Base-by-base conservation (phyloP, 2,888 invertebrate species). In the Uropetala carovei region DNA sequence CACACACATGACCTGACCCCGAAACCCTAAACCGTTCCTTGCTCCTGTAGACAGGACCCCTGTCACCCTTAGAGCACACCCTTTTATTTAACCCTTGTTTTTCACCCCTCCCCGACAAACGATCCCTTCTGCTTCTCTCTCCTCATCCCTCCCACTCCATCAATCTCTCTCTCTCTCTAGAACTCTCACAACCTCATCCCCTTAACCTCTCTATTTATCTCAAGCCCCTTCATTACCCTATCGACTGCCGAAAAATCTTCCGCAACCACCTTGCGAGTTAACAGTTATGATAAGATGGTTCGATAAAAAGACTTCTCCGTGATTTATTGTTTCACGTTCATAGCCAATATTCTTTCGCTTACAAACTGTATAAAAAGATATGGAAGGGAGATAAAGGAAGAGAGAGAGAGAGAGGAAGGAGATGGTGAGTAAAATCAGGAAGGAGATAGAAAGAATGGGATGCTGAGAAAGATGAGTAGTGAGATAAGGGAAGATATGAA, bases 21-120 rank as follows among this genome's bases (percentile, higher is more conserved):
- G 27, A 22, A 14, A 75, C 75, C 22, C 75, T 75, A 75, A 75
- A 75, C 27, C 75, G 75, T 75, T 75, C 75, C 75, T 27, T 27
- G 75, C 75, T 75, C 75, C 75, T 75, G 75, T 75, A 75, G 75
- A 75, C 75, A 75, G 11, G 75, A 75, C 75, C 75, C 75, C 75
- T 75, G 75, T 75, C 75, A 75, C 27, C 75, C 27, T 22, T 27
- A 75, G 27, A 60, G 18, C 22, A 75, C 16, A 27, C 22, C 27
- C 27, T 75, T 75, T 75, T 27, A 68, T 27, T 13, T 75, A 75
- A 27, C 75, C 27, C 75, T 27, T 75, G 75, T 75, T 75, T 75
- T 75, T 27, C 22, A 9, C 11, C 75, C 22, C 75, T 75, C 22
- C 75, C 27, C 75, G 75, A 75, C 75, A 75, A 75, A 75, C 75